Base-by-base conservation (phyloP, 2,113 vertebrate species). In the Oryzias javanicus region DNA sequence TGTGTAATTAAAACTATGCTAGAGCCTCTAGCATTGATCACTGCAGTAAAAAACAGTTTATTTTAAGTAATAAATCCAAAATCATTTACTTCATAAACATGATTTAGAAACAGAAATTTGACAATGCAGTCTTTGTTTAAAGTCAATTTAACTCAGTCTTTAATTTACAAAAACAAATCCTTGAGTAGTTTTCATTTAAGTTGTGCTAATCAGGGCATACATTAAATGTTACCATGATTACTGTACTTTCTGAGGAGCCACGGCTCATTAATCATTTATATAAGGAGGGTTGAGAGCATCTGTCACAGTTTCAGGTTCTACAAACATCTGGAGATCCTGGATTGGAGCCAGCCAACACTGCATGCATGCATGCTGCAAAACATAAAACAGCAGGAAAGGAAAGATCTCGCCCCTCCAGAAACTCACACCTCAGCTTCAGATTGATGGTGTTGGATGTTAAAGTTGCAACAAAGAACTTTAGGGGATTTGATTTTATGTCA, bases 281-380 rank as follows among this genome's bases (percentile, higher is more conserved):
- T 22, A 25, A 55, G 27, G 50, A 65, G 55, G 56, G 67, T 42
- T 72, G 79, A 70, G 54, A 74, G 73, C 81, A 86, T 75, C 74
- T 76, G 82, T 56, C 49, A 51, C 61, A 70, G 61, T 48, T 63
- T 68, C 40, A 18, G 62, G 72, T 74, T 72, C 47, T 42, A 12
- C n/a, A 55, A 72, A 84, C 82, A 83, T 76, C 85, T 84, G 85
- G 68, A 66, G 46, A 74, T 42, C 3, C 47, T 81, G 74, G 76
- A 75, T 66, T 27, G 1, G 42, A 73, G 79, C 87, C 84, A 87
- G 17, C 29, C 24, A 76, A 69, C 49, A 29, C 42, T 20, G 48
- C 29, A 40, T 48, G 55, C 55, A 29, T 29, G 35, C 35, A 35
- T 18, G 51, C 48, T 45, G 24, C 45, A 62, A n/a, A 42, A 14